Evolutionary conservation across 2,888 invertebrate genomes (phyloP).

Genomic region (Orthosia gothica): DNA sequence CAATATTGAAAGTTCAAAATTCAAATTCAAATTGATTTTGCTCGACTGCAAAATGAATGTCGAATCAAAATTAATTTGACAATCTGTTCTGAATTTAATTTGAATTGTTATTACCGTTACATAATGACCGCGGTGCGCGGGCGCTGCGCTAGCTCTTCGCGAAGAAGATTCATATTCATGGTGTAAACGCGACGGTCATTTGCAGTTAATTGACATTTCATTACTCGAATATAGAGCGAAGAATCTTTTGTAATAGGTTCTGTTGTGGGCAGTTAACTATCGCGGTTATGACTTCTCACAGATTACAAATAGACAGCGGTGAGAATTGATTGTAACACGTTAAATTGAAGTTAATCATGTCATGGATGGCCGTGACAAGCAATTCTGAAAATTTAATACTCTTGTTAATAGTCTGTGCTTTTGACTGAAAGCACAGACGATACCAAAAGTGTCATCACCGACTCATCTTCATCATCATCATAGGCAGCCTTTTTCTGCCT

Average conservation of each 20-base stretch:
- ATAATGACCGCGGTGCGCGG: constrained; percentile 32
- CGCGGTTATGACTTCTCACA: constrained; percentile 48
- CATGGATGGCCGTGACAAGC: neutral
- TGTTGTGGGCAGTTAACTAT: constrained; percentile 44
- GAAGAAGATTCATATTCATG: constrained; percentile 28
- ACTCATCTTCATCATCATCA: neutral
- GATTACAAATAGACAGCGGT: constrained; percentile 44
- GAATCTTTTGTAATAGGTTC: constrained; percentile 53
- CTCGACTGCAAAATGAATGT: constrained; percentile 46
- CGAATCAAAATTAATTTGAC: constrained; percentile 55
- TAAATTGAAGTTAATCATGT: constrained; percentile 28
- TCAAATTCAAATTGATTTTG: constrained; percentile 58
- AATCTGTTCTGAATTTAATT: constrained; percentile 54
- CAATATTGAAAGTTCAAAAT: constrained; percentile 43
- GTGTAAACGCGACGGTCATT: constrained; percentile 38
- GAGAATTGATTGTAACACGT: constrained; percentile 30
- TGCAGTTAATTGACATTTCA: constrained; percentile 49
- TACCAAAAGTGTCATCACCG: neutral
- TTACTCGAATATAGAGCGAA: constrained; percentile 61
- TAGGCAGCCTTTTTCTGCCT: neutral
- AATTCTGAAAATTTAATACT: neutral
- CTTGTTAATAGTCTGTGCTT: too few relatives aligned
- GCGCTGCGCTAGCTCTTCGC: constrained; percentile 24
- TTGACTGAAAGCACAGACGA: neutral
- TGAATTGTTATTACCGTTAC: constrained; percentile 48